A percentile compares a stretch with the other conserved stretches of the same genome.
phyloP scores from a whole-genome alignment of 2,797 vertebrate species.

The Lateolabrax maculatus region DNA sequence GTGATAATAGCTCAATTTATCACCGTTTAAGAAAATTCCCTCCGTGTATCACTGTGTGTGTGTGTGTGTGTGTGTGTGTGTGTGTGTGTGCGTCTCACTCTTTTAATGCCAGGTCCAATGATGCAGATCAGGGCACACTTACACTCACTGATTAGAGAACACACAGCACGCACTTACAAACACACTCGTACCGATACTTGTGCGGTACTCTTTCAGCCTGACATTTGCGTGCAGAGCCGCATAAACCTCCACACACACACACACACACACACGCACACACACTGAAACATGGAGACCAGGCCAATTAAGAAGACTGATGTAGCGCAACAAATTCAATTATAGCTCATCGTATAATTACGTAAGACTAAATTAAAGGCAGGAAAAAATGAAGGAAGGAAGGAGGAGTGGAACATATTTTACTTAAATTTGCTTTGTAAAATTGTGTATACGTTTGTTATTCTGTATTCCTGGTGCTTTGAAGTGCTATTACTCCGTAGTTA shows the following conservation, averaged over 20 bases:
- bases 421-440: background rate
- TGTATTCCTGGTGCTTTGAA: background rate
- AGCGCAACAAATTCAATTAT: conserved; percentile 74
- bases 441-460: background rate
- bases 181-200: background rate
- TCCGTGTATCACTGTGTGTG: conserved; percentile 7
- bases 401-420: background rate
- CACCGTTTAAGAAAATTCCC: conserved; percentile 35
- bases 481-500: background rate
- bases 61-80: conserved; percentile 28
- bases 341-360: conserved; percentile 55
- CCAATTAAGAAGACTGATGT: conserved; percentile 77
- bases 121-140: conserved; percentile 31
- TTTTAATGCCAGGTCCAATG: conserved; percentile 18
- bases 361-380: conserved; percentile 56
- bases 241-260: conserved; percentile 2
- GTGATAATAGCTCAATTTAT: conserved; percentile 66
- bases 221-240: conserved; percentile 25
- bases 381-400: background rate
- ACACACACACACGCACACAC: conserved; percentile 33
- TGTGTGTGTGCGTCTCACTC: conserved; percentile 12
- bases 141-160: conserved; percentile 46
- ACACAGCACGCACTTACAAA: conserved; percentile 5
- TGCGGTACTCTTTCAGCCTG: background rate
- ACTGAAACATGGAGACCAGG: conserved; percentile 22